Evolutionary conservation across 1,140 invertebrate genomes (phyloP).

Genomic region (Musca vetustissima): DNA sequence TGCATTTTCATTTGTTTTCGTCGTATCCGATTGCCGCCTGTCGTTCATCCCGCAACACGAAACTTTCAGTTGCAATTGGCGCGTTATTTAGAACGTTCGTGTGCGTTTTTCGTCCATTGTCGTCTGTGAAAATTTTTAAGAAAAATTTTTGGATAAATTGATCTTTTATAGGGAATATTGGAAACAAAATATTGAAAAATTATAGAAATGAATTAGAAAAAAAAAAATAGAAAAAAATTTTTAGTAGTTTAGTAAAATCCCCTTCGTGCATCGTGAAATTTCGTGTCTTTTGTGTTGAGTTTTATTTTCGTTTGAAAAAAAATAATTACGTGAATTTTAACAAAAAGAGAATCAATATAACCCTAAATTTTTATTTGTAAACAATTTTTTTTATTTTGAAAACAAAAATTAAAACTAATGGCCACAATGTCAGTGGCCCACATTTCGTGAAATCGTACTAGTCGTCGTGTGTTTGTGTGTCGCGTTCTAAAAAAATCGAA

Average conservation of each 20-base stretch:
- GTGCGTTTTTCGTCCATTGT: neutral
- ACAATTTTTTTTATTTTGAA: neutral
- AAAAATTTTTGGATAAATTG: neutral
- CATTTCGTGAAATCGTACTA: too few relatives aligned
- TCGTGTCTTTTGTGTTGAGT: neutral
- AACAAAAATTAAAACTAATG: neutral
- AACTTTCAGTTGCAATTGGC: slow-evolving; percentile 18
- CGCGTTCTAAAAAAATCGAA: too few relatives aligned
- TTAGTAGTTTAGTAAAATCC: neutral
- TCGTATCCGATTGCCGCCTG: too few relatives aligned
- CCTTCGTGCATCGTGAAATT: neutral
- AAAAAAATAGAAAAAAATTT: neutral
- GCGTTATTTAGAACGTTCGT: slow-evolving; percentile 20
- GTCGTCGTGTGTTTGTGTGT: too few relatives aligned
- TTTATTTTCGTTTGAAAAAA: neutral
- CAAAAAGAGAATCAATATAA: neutral
- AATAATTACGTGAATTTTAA: neutral
- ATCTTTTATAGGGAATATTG: neutral
- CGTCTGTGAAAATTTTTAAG: too few relatives aligned
- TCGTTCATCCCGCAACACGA: too few relatives aligned
- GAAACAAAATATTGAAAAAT: slow-evolving; percentile 4
- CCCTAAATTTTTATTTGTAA: neutral
- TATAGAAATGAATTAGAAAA: neutral
- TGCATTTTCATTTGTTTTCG: too few relatives aligned
- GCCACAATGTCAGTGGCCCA: too few relatives aligned